These are phyloP conservation scores for Actias luna DNA, from an alignment of 2,888 invertebrate genomes.

Conservation along the genomic window DNA sequence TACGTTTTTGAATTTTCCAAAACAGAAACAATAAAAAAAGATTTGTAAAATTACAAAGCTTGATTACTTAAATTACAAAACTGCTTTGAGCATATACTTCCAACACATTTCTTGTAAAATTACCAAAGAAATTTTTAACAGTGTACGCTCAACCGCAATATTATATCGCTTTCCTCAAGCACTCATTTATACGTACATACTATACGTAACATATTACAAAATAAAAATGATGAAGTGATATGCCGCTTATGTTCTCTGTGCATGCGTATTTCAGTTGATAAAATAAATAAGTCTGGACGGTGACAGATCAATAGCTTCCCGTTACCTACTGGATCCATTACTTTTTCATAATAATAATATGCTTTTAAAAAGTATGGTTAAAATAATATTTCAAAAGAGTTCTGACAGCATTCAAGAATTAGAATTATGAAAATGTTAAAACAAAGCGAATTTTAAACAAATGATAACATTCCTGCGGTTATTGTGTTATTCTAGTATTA, in stretches of 20 bases:
- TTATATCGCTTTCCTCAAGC: background rate
- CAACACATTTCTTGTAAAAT: too few species aligned
- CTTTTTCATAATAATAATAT: background rate
- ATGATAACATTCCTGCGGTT: background rate
- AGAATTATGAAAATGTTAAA: constrained; percentile 3
- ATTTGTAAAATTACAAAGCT: too few species aligned
- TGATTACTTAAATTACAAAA: too few species aligned
- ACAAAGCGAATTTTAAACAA: background rate
- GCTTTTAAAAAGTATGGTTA: background rate
- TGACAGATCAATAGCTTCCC: constrained; percentile 8
- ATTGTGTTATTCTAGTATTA: background rate
- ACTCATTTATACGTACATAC: background rate
- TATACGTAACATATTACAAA: background rate
- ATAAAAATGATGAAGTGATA: background rate
- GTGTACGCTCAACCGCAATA: background rate
- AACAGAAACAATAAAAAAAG: too few species aligned
- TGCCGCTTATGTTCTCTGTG: constrained; percentile 1
- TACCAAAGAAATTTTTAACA: too few species aligned
- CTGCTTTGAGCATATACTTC: too few species aligned
- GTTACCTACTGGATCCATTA: background rate
- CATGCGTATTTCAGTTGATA: constrained; percentile 4
- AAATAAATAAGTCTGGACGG: constrained; percentile 8
- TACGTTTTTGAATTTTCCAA: too few species aligned
- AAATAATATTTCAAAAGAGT: background rate
- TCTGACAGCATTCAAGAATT: background rate